Conservation (phyloP, 2,113 vertebrate genomes). For the Neotragus moschatus region DNA sequence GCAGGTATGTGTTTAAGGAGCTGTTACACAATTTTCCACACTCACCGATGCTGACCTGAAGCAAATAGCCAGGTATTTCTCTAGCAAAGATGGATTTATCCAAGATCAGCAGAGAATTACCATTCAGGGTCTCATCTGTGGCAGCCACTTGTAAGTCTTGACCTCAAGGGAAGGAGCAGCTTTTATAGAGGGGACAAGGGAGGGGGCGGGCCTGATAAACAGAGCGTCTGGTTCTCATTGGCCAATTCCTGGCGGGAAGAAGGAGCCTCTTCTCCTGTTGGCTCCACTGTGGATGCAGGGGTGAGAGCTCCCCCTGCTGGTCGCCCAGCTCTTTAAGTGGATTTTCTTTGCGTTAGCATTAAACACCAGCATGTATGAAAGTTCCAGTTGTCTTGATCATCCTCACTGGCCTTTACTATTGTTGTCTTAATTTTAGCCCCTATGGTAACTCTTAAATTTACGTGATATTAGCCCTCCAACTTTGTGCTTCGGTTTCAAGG, state of each 20-base stretch:
- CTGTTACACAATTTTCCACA: neutral
- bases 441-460: neutral
- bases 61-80: neutral
- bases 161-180: neutral
- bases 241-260: neutral
- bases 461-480: neutral
- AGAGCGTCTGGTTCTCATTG: neutral
- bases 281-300: neutral
- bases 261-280: accelerated
- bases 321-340: neutral
- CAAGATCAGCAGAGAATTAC: neutral
- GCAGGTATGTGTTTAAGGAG: neutral
- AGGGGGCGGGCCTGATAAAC: neutral
- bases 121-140: neutral
- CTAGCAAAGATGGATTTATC: neutral
- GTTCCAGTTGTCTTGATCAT: too few relatives aligned
- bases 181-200: neutral
- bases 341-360: neutral
- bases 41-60: neutral
- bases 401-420: neutral
- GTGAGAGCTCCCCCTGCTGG: neutral
- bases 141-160: too few relatives aligned
- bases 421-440: neutral
- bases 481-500: neutral
- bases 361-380: neutral